Conservation (phyloP, 2,888 invertebrate species). For the Agonopterix alstromeriana region DNA sequence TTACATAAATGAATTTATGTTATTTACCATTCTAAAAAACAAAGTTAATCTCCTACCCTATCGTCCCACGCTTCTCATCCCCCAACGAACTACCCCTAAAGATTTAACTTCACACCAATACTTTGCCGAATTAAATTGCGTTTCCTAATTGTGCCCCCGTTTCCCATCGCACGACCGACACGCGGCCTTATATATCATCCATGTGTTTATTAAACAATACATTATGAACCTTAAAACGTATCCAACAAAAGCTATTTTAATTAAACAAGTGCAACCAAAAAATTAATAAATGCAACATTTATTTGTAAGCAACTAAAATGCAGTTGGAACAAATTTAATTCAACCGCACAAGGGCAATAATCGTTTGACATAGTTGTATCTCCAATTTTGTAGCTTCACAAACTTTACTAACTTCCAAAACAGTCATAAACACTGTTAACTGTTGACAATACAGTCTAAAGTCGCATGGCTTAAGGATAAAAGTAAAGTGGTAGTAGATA, state of each 20-base stretch:
- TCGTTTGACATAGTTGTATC: background rate
- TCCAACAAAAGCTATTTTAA: background rate
- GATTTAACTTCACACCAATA: slow-evolving; percentile 37
- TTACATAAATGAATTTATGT: background rate
- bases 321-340: background rate
- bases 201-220: slow-evolving; percentile 11
- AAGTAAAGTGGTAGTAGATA: slow-evolving; percentile 12
- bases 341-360: background rate
- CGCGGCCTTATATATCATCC: slow-evolving; percentile 51
- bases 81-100: slow-evolving; percentile 24
- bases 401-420: too few relatives aligned
- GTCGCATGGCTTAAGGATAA: slow-evolving; percentile 5
- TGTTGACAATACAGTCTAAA: slow-evolving; percentile 15
- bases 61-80: slow-evolving; percentile 32
- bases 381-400: background rate
- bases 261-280: background rate
- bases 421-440: too few relatives aligned
- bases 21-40: slow-evolving; percentile 13
- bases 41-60: slow-evolving; percentile 19
- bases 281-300: background rate
- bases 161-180: slow-evolving; percentile 65
- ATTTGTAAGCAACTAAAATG: background rate
- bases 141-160: slow-evolving; percentile 63
- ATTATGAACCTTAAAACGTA: background rate
- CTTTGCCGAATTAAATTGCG: slow-evolving; percentile 55